Evolutionary conservation across 2,797 vertebrate species (phyloP), one percentile per base, ranked within the genome.

Genomic region (Crenuchus spilurus): DNA sequence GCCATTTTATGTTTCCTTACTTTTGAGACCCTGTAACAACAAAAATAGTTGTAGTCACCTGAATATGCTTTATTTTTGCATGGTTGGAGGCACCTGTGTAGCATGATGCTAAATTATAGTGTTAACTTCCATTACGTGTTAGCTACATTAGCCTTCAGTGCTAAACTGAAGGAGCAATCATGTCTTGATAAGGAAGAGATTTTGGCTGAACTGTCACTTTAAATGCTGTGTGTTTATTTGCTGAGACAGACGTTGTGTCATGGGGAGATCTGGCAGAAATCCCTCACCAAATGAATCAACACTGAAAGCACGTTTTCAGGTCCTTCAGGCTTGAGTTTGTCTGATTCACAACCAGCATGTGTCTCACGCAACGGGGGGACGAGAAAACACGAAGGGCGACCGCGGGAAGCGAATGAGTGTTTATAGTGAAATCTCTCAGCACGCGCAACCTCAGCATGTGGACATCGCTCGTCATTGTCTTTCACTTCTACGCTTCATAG

Each of bases 331-430:
- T 10, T 24, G 31, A 69, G 57, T 69, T 44, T 26, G 22, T 26
- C 49, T 44, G 66, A 69, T 69, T 57, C 66, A 67, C 31, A 14
- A 5, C 3, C 49, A 26, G 54, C 33, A 33, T 79, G 60, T 14
- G 66, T 67, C 44, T 74, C 42, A 51, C 37, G 20, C 62, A 14
- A 26, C 24, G 18, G 37, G 61, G n/a, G 58, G 42, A 30, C 2
- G 22, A 67, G 64, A 44, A 52, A 65, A 28, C 57, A 22, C 24
- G 37, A 33, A 14, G 22, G 44, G n/a, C 33, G 35, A 6, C 35
- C 6, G 33, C 31, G 6, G 57, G 57, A 37, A 60, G 57, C 18
- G 18, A 60, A 52, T 10, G 26, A 13, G 42, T 31, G 49, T 4
- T 42, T 22, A 3, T 14, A 33, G 22, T 39, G 18, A 60, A 44